Base-by-base conservation (phyloP, 2,113 vertebrate species). In the Oryzias javanicus region DNA sequence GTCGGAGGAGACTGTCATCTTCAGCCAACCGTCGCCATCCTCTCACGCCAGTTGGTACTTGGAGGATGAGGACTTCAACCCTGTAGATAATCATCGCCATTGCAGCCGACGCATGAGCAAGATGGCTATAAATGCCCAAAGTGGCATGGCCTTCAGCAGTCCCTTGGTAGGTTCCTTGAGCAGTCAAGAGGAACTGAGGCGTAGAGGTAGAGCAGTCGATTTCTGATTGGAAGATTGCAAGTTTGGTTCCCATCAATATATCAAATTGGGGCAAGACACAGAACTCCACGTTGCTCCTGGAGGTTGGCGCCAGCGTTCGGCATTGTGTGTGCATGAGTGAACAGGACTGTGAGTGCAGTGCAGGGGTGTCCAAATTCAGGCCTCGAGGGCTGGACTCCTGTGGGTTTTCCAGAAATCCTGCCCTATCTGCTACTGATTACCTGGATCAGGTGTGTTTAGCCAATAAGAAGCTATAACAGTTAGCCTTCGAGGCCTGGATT, bases 131-230 rank as follows among this genome's bases (percentile, higher is more conserved):
- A 82, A 49, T 22, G 58, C 60, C 42, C 64, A 78, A 8, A 80
- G 72, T 18, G 45, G 77, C 5, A 70, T 77, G 55, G 90, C 91
- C 73, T 92, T 92, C 83, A 92, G 91, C 72, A 91, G 91, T 71
- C 86, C 83, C 3, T 79, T 91, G 84, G 91, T 92, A 80, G 65
- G 71, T 75, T 42, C 47, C 47, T 48, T 4, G 15, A 45, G 56
- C 13, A 48, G 25, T 55, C 44, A 16, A 19, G 27, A 49, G 52
- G 49, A 20, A 45, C 50, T 42, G 14, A 6, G 14, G 15, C 17
- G 4, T 4, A 44, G 42, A 44, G 10, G 35, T 35, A 35, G 35
- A 12, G 35, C 3, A 3, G 29, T 35, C 10, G 10, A 35, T 8
- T 2, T 35, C 35, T 35, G 29, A 35, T 35, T 35, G 29, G 29